Percentiles rank a stretch among this genome's conserved stretches.
Conservation (phyloP, 2,888 invertebrate species). For the Heteromyza rotundicornis region DNA sequence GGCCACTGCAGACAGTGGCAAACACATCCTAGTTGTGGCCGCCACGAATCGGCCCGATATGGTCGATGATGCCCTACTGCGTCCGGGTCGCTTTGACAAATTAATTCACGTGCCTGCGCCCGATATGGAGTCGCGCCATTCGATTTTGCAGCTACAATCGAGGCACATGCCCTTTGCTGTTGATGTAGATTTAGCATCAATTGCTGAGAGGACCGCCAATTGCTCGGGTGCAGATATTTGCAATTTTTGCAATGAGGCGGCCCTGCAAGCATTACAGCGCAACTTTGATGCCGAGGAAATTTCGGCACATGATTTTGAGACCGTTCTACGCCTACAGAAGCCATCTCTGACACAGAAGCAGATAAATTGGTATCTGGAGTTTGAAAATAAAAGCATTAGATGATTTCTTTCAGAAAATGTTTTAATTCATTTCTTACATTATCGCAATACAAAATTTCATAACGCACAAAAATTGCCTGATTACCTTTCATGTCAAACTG, state of each 20-base stretch:
- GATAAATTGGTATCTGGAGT: slow-evolving; percentile 59
- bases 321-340: slow-evolving; percentile 55
- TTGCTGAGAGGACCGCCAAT: slow-evolving; percentile 64
- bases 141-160: slow-evolving; percentile 63
- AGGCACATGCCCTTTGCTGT: slow-evolving; percentile 62
- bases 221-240: slow-evolving; percentile 71
- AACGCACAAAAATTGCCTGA: no score
- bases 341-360: slow-evolving; percentile 62
- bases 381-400: slow-evolving; percentile 43
- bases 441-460: no score
- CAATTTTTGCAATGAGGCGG: slow-evolving; percentile 70
- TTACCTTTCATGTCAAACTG: no score
- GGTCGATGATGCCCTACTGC: slow-evolving; percentile 68
- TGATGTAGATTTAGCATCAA: slow-evolving; percentile 58
- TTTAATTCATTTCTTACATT: no score
- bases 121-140: slow-evolving; percentile 63
- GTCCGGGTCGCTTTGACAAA: slow-evolving; percentile 71
- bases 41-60: slow-evolving; percentile 72
- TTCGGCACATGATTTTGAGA: slow-evolving; percentile 56
- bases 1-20: slow-evolving; percentile 22
- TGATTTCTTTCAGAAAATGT: no score
- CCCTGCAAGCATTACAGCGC: slow-evolving; percentile 66
- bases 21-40: slow-evolving; percentile 67
- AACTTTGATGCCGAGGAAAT: slow-evolving; percentile 58
- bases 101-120: slow-evolving; percentile 70